These are phyloP conservation scores for Bambusicola thoracicus DNA, from an alignment of 2,113 vertebrate genomes.

Conservation along the genomic window DNA sequence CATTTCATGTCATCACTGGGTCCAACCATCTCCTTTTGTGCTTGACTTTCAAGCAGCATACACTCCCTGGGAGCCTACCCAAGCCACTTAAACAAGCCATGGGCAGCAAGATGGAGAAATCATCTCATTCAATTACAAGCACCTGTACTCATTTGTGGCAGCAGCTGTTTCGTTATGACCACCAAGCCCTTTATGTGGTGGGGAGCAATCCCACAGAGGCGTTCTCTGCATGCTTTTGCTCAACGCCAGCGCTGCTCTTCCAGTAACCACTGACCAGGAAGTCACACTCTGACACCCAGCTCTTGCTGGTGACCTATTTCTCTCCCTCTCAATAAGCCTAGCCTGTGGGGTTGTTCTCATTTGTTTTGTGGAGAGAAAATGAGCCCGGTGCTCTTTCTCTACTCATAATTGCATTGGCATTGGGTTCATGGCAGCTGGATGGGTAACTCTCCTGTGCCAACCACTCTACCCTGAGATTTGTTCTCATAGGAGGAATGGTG, in stretches of 20 bases:
- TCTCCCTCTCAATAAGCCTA: neutral
- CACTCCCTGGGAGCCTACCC: neutral
- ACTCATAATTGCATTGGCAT: fast-evolving
- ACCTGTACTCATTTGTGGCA: neutral
- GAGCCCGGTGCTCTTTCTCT: neutral
- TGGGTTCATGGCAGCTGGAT: fast-evolving
- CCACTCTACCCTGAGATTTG: neutral
- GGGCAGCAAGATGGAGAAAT: neutral
- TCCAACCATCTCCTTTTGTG: neutral
- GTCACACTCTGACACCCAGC: fast-evolving
- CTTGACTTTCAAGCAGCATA: fast-evolving
- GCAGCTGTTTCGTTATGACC: slow-evolving; percentile 47
- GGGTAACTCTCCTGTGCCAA: neutral
- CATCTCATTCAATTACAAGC: neutral
- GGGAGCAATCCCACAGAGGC: neutral
- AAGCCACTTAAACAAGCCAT: neutral
- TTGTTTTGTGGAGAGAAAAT: neutral
- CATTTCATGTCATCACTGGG: fast-evolving
- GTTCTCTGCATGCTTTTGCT: fast-evolving
- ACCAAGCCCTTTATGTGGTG: slow-evolving; percentile 20
- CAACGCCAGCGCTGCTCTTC: neutral
- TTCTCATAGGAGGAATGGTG: neutral
- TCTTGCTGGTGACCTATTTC: slow-evolving; percentile 61
- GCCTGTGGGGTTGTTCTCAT: fast-evolving
- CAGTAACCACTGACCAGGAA: slow-evolving; percentile 49